These are phyloP conservation scores for Belgica antarctica DNA, from an alignment of 2,888 invertebrate species.

Conservation along the genomic window DNA sequence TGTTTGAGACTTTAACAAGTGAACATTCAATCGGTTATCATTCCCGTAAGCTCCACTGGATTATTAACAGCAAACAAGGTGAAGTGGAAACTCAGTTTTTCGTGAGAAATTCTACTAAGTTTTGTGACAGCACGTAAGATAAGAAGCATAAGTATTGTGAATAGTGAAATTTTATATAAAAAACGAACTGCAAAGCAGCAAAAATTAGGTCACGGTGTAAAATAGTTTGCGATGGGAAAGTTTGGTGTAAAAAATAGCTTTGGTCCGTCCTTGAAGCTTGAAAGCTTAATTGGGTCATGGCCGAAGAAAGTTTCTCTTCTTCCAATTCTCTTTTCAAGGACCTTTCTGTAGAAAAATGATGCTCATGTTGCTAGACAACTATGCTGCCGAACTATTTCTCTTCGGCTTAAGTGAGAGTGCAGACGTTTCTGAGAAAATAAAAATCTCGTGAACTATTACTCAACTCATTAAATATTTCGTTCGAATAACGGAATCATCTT, in stretches of 20 bases:
- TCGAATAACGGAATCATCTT: conserved; percentile 33
- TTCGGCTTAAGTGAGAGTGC: conserved; percentile 40
- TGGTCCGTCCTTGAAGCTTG: conserved; percentile 37
- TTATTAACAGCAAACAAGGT: background rate
- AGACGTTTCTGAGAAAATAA: background rate
- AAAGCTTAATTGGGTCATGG: conserved; percentile 41
- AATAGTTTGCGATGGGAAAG: conserved; percentile 21
- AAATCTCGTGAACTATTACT: conserved; percentile 5
- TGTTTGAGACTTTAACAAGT: conserved; percentile 39
- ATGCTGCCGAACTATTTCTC: background rate
- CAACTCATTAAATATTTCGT: conserved; percentile 39
- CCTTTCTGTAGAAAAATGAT: conserved; percentile 14
- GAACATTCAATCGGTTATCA: conserved; percentile 13
- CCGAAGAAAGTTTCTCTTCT: conserved; percentile 37
- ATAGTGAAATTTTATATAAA: background rate
- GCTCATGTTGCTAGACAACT: background rate
- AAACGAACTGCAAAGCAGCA: background rate
- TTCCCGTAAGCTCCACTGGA: conserved; percentile 1
- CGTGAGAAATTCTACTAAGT: background rate
- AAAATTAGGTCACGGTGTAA: conserved; percentile 6
- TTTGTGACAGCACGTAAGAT: background rate
- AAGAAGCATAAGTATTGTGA: background rate
- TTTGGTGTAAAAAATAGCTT: background rate
- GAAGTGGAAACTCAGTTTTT: conserved; percentile 13
- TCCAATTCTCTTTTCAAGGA: conserved; percentile 6